Conservation (phyloP, 2,113 vertebrate genomes). For the Dissostichus mawsoni region DNA sequence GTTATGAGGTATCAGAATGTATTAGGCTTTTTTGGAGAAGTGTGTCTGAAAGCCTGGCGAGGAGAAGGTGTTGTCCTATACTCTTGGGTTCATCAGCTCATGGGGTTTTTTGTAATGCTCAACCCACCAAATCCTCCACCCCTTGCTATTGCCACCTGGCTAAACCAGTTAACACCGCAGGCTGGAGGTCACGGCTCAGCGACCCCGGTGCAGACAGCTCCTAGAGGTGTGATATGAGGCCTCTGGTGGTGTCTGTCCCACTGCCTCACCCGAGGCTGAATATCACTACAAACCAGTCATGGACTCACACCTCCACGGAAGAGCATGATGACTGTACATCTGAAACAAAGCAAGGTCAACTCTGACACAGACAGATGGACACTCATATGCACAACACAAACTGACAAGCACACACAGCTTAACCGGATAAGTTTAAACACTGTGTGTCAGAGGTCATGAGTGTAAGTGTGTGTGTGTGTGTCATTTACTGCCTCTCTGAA, state of each 20-base stretch:
- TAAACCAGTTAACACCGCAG: conserved; percentile 79
- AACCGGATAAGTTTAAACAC: conserved; percentile 17
- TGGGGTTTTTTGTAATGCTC: conserved; percentile 58
- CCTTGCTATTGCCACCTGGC: conserved; percentile 76
- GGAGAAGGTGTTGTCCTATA: conserved; percentile 53
- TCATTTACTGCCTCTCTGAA: conserved; percentile 34
- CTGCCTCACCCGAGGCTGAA: conserved; percentile 62
- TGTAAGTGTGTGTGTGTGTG: not conserved
- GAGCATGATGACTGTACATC: conserved; percentile 66
- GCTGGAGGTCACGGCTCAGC: conserved; percentile 73
- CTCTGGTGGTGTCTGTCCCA: conserved; percentile 66
- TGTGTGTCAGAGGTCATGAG: conserved; percentile 6
- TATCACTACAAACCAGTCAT: conserved; percentile 76
- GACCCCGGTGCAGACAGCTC: conserved; percentile 70
- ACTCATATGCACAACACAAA: conserved; percentile 27
- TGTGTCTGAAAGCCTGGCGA: conserved; percentile 37
- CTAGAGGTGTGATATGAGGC: conserved; percentile 81
- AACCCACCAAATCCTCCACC: conserved; percentile 54
- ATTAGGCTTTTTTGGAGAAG: conserved; percentile 28
- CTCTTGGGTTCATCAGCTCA: conserved; percentile 64
- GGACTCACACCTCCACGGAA: conserved; percentile 77
- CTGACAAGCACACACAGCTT: conserved; percentile 14
- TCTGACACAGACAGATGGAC: conserved; percentile 47
- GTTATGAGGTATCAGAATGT: conserved; percentile 45
- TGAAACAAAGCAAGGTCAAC: conserved; percentile 79